Conservation (phyloP, 2,113 vertebrate species). For the Isurus oxyrinchus region DNA sequence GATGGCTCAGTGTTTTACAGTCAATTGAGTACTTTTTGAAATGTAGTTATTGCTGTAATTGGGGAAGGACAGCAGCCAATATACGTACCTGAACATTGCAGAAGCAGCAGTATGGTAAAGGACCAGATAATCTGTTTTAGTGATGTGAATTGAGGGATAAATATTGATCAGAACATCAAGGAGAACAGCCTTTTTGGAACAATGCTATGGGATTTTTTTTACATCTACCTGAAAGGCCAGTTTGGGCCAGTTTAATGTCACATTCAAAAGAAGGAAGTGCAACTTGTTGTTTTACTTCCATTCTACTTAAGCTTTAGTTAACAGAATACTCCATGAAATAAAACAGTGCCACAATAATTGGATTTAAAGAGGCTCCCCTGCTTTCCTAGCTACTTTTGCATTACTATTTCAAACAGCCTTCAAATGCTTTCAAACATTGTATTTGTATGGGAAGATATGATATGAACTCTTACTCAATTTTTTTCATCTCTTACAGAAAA, state of each 20-base stretch:
- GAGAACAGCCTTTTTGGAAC: too few relatives aligned
- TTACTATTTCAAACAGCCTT: background rate
- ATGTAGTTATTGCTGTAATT: background rate
- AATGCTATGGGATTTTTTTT: background rate
- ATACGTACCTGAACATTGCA: too few relatives aligned
- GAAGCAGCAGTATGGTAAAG: too few relatives aligned
- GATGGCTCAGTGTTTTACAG: background rate
- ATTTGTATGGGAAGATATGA: rapidly evolving
- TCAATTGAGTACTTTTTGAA: background rate
- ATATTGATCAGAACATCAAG: too few relatives aligned
- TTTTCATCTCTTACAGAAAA: conserved; percentile 65
- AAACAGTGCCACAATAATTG: background rate
- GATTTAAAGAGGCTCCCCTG: background rate
- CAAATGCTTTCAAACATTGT: background rate
- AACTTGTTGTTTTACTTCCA: background rate
- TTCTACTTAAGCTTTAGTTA: background rate
- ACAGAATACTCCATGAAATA: background rate
- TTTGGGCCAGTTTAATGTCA: background rate
- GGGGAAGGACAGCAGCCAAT: too few relatives aligned
- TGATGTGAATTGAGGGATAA: too few relatives aligned
- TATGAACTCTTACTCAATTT: background rate
- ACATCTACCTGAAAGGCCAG: background rate
- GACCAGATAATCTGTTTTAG: too few relatives aligned
- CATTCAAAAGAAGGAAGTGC: background rate
- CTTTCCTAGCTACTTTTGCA: background rate